Conservation (phyloP, 2,888 invertebrate genomes). For the Gordius sp. region DNA sequence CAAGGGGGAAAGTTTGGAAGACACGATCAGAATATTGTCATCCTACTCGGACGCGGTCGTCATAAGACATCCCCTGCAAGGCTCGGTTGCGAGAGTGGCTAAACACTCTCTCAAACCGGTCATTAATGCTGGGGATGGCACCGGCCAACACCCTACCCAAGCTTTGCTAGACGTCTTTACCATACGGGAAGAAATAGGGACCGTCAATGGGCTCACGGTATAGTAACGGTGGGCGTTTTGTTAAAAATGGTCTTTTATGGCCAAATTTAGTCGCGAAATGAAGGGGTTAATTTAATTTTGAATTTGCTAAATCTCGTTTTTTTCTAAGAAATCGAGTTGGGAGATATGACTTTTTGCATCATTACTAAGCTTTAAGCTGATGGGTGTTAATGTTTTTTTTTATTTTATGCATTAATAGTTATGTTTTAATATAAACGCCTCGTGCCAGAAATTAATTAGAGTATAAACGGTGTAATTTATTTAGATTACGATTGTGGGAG, state of each 20-base stretch:
- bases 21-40: constrained; percentile 28
- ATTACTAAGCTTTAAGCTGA: too few species aligned
- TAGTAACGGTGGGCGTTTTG: too few species aligned
- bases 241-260: too few species aligned
- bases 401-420: too few species aligned
- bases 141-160: constrained; percentile 89
- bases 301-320: not conserved
- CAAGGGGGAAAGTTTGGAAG: constrained; percentile 78
- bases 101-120: constrained; percentile 29
- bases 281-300: not conserved
- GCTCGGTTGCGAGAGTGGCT: constrained; percentile 42
- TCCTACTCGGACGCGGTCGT: constrained; percentile 69
- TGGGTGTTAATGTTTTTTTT: too few species aligned
- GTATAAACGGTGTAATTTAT: not conserved
- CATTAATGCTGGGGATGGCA: constrained; percentile 91
- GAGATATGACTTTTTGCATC: too few species aligned
- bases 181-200: constrained; percentile 90
- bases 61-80: constrained; percentile 65
- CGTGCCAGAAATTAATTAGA: too few species aligned
- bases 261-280: not conserved
- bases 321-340: too few species aligned
- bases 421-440: too few species aligned
- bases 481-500: constrained; percentile 78
- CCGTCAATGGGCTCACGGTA: constrained; percentile 67
- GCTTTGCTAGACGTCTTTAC: constrained; percentile 87